Percentiles rank a stretch among this genome's conserved stretches.
Conservation (phyloP, 2,797 vertebrate species). For the Odontamblyopus rebecca region DNA sequence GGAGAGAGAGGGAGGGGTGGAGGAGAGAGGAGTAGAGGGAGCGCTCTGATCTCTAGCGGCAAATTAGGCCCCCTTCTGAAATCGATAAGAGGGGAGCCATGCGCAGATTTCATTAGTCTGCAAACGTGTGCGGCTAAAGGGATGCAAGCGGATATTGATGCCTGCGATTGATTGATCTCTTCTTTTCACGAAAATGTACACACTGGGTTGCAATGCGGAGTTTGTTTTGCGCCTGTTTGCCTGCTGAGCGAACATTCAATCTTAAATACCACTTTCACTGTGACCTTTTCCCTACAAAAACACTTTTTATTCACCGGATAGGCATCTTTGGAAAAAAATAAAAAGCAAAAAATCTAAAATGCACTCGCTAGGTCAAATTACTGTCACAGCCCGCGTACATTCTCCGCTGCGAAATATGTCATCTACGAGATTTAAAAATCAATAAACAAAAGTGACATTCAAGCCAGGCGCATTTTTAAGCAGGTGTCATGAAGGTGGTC, state of each 20-base stretch:
- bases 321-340: conserved; percentile 31
- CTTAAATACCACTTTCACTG: conserved; percentile 54
- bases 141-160: conserved; percentile 88
- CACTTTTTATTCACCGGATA: conserved; percentile 53
- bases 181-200: conserved; percentile 80
- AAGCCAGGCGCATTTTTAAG: conserved; percentile 61
- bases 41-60: conserved; percentile 78
- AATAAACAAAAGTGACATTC: conserved; percentile 72
- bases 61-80: conserved; percentile 77
- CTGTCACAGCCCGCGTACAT: conserved; percentile 21
- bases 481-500: conserved; percentile 44
- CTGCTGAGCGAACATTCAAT: conserved; percentile 48
- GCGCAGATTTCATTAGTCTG: conserved; percentile 84
- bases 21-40: conserved; percentile 36
- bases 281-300: conserved; percentile 60
- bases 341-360: conserved; percentile 34
- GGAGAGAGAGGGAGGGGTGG: background rate
- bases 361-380: conserved; percentile 49
- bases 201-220: conserved; percentile 64
- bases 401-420: conserved; percentile 44
- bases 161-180: conserved; percentile 86
- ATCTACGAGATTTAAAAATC: conserved; percentile 63
- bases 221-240: conserved; percentile 66
- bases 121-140: conserved; percentile 79
- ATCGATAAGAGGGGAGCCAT: conserved; percentile 81